A percentile compares a stretch with the other conserved stretches of the same genome.
These are phyloP conservation scores for Rhopalosiphum nymphaeae DNA, from an alignment of 2,888 invertebrate species.

Conservation along the genomic window DNA sequence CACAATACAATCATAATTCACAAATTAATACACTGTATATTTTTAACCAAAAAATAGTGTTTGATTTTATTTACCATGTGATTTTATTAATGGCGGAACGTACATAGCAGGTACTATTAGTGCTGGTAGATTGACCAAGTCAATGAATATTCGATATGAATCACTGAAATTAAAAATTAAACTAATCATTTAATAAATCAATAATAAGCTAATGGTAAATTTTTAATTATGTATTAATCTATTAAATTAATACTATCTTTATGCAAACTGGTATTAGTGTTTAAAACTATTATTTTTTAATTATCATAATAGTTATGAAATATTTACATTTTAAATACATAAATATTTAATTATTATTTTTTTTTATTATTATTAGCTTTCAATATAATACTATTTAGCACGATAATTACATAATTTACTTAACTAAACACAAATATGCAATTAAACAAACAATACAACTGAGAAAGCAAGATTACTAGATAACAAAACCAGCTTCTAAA, in stretches of 20 bases:
- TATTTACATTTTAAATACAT: not conserved
- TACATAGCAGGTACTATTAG: slow-evolving; percentile 92
- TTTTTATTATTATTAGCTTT: no score
- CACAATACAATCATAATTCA: not conserved
- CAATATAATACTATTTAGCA: no score
- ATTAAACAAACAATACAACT: no score
- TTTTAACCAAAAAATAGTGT: not conserved
- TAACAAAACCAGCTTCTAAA: no score
- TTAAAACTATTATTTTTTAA: not conserved
- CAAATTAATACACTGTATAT: not conserved
- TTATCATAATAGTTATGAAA: not conserved
- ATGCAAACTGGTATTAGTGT: not conserved
- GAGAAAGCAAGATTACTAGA: no score
- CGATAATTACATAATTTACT: no score
- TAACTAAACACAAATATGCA: no score
- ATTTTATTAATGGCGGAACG: slow-evolving; percentile 87
- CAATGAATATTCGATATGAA: slow-evolving; percentile 98
- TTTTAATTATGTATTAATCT: not conserved
- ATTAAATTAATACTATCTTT: not conserved
- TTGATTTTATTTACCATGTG: not conserved
- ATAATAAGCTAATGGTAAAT: not conserved
- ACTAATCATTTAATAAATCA: no score
- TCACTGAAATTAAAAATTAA: slow-evolving; percentile 78
- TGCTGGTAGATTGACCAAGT: slow-evolving; percentile 96
- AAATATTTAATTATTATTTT: not conserved